These are phyloP conservation scores for Ophion slaviceki DNA, from an alignment of 2,888 invertebrate genomes.

Conservation along the genomic window DNA sequence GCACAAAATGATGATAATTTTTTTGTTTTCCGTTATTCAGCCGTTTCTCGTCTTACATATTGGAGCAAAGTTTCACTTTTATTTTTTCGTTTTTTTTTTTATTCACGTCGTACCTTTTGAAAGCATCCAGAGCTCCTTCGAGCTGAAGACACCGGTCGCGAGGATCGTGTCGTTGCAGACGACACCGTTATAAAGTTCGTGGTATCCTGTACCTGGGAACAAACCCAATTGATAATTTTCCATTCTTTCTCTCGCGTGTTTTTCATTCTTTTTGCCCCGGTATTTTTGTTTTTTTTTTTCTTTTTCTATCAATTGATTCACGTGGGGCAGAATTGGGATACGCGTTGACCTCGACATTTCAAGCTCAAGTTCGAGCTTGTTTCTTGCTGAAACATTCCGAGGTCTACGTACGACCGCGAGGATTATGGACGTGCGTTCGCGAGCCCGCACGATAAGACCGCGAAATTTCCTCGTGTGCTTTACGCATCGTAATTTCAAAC, in stretches of 20 bases:
- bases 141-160: slow-evolving; percentile 99
- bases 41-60: not conserved
- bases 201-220: slow-evolving; percentile 85
- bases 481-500: not conserved
- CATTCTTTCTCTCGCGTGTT: slow-evolving; percentile 40
- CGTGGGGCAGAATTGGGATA: not conserved
- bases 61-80: not conserved
- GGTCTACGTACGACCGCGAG: not conserved
- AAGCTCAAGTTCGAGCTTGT: not conserved
- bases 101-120: slow-evolving; percentile 92
- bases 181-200: slow-evolving; percentile 99
- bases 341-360: not conserved
- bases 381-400: not conserved
- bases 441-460: not conserved
- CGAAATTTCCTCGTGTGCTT: not conserved
- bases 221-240: slow-evolving; percentile 78
- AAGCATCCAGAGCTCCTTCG: slow-evolving; percentile 99
- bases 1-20: not conserved
- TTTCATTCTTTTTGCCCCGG: slow-evolving; percentile 13
- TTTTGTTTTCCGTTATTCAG: not conserved
- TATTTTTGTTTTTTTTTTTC: slow-evolving; percentile 1
- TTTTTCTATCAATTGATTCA: slow-evolving; percentile 31
- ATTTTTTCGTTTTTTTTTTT: slow-evolving; percentile 11
- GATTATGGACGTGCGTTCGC: not conserved
- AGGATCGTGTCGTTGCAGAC: slow-evolving; percentile 99